phyloP scores from a whole-genome alignment of 2,113 vertebrate genomes.

The Spheniscus mendiculus region DNA sequence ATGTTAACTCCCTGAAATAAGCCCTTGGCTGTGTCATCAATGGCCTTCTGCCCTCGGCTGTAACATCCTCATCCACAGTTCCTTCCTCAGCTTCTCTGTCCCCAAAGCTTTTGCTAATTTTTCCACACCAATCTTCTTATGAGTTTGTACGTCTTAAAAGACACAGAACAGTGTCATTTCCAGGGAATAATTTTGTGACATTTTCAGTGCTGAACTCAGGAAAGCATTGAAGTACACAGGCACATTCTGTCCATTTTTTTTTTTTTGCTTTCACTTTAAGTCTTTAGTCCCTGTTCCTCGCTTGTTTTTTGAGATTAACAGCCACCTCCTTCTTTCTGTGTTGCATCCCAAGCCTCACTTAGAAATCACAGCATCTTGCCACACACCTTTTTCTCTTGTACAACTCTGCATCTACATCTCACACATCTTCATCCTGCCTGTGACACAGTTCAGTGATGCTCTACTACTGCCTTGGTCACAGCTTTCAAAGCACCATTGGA shows the following conservation, averaged over 20 bases:
- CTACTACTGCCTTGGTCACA: neutral
- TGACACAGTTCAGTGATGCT: neutral
- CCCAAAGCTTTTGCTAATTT: neutral
- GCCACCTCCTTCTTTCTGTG: neutral
- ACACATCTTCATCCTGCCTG: neutral
- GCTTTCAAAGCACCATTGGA: neutral
- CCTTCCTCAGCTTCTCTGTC: neutral
- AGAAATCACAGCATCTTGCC: neutral
- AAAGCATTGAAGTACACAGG: neutral
- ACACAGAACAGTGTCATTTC: neutral
- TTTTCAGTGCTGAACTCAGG: neutral
- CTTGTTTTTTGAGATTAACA: neutral
- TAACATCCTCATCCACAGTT: neutral
- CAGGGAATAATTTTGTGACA: neutral
- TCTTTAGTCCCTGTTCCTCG: neutral
- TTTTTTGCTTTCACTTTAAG: neutral
- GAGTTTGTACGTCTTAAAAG: neutral
- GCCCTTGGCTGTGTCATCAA: neutral
- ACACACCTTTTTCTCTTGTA: neutral
- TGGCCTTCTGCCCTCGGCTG: neutral
- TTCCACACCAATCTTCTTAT: neutral
- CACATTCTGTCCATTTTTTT: neutral
- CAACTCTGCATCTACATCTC: neutral
- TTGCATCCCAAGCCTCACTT: neutral
- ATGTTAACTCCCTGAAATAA: neutral